Percentiles rank a stretch among this genome's conserved stretches.
phyloP scores from a whole-genome alignment of 2,113 vertebrate species.

The Myiagra hebetior region DNA sequence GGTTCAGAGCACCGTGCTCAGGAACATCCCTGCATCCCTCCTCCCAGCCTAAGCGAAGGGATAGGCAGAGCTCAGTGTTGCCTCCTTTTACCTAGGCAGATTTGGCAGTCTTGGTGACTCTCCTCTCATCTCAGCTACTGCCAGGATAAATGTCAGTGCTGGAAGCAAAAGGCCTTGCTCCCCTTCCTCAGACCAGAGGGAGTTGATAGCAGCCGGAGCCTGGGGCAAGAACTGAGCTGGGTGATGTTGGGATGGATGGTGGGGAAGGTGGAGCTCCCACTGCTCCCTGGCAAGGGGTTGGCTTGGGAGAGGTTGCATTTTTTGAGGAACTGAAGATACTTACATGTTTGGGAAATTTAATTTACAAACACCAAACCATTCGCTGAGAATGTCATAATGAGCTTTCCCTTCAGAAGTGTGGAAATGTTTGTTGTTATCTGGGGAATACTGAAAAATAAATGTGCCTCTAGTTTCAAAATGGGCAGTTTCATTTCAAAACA shows the following conservation, averaged over 20 bases:
- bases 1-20: fast-evolving
- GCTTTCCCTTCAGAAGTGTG: neutral
- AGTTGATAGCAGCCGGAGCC: neutral
- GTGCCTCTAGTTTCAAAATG: neutral
- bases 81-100: neutral
- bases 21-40: neutral
- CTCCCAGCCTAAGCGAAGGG: neutral
- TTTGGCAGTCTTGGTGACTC: neutral
- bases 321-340: neutral
- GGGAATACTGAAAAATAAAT: neutral
- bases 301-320: neutral
- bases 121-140: neutral
- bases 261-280: neutral
- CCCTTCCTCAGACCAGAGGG: neutral
- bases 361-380: neutral
- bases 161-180: neutral
- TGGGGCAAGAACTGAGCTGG: neutral
- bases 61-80: neutral
- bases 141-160: neutral
- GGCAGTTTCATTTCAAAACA: neutral
- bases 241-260: neutral
- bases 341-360: neutral
- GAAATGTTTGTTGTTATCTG: neutral
- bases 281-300: neutral
- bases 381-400: neutral